Base-by-base conservation (phyloP, 1,140 invertebrate genomes). In the Calephelis nemesis region DNA sequence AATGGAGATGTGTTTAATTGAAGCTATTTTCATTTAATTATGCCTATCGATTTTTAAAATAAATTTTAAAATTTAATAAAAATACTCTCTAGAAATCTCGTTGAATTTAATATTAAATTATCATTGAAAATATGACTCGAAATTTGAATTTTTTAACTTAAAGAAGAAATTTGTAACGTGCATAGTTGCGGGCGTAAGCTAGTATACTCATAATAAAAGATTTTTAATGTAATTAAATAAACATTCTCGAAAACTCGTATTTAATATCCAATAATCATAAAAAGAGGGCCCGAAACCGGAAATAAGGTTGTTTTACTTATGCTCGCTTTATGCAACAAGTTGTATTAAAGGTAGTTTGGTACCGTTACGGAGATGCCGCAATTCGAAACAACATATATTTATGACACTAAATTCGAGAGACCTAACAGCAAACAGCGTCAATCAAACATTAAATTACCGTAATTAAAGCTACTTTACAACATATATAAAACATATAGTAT, bases 241-340 rank as follows among this genome's bases (percentile, higher is more conserved):
- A 48, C 63, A 70, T 64, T 62, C 54, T 65, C 63, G n/a, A 63
- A 65, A 47, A 68, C 69, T 73, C 62, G 71, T 76, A 64, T 76
- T 74, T 81, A 81, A 80, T 81, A 73, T 82, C 68, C 68, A 82
- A 81, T 82, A 76, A 83, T 82, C 78, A 80, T 81, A 81, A 84
- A 83, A 83, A 81, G 76, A 77, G 77, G 72, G 73, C 69, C 71
- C 69, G 78, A 67, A 71, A 78, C 76, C 81, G 85, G 84, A 88
- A 88, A 89, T 88, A 85, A 83, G 70, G 77, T 81, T 81, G 78
- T 83, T 83, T 82, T 74, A 81, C 84, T 81, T 78, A 76, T 77
- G 78, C 74, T 78, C 74, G 72, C 70, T 77, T 81, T 84, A 83
- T 79, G 80, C 78, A 85, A 84, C 79, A 79, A 72, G 72, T 76